Evolutionary conservation across 2,797 vertebrate genomes (phyloP).

Genomic region (Rallus crepitans): DNA sequence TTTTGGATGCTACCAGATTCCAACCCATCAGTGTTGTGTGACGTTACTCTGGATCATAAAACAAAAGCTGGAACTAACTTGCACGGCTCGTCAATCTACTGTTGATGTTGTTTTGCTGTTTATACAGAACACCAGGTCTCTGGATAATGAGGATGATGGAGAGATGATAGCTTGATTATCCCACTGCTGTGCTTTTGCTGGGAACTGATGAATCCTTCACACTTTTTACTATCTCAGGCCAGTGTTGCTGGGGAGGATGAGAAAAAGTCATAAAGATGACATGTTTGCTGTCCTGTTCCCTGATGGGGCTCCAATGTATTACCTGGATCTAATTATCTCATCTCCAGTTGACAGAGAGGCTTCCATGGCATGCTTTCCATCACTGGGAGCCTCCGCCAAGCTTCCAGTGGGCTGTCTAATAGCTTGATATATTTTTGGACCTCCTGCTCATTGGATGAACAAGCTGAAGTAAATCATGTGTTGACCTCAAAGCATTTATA

Average conservation of each 20-base stretch:
- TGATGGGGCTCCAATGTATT: conserved; percentile 84
- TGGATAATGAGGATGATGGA: conserved; percentile 60
- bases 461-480: conserved; percentile 94
- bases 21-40: neutral
- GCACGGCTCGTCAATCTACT: neutral
- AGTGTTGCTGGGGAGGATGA: conserved; percentile 73
- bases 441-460: conserved; percentile 88
- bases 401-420: conserved; percentile 84
- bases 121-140: conserved; percentile 12
- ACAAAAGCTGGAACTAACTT: neutral
- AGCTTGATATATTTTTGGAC: conserved; percentile 90
- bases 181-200: conserved; percentile 31
- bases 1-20: neutral
- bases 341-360: conserved; percentile 82
- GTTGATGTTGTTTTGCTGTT: conserved; percentile 16
- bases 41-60: neutral
- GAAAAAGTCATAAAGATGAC: conserved; percentile 83
- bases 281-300: conserved; percentile 82
- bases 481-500: conserved; percentile 96
- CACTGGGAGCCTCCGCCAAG: conserved; percentile 78
- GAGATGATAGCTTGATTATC: conserved; percentile 78
- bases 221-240: conserved; percentile 71
- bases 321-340: conserved; percentile 89
- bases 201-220: conserved; percentile 51
- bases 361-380: conserved; percentile 81